Percentiles rank a stretch among this genome's conserved stretches.
These are phyloP conservation scores for Euphydryas editha DNA, from an alignment of 2,888 invertebrate species.

Conservation along the genomic window DNA sequence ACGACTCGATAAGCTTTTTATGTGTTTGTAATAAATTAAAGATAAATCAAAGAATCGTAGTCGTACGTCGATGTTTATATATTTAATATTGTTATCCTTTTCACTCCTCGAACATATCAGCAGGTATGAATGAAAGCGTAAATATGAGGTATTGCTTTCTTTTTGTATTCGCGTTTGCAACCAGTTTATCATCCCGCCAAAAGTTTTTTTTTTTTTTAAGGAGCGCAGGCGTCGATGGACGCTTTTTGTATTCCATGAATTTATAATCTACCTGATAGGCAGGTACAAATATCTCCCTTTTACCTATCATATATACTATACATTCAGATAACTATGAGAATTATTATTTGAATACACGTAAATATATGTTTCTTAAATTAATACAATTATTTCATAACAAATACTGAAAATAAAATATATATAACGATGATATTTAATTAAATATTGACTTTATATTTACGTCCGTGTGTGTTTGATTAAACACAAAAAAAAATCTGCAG, in stretches of 20 bases:
- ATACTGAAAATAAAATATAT: no score
- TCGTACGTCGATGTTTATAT: constrained; percentile 4
- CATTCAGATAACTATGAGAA: neutral
- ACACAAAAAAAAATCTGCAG: no score
- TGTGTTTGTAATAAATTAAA: constrained; percentile 19
- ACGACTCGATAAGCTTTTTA: constrained; percentile 14
- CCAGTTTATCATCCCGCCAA: constrained; percentile 77
- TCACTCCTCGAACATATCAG: constrained; percentile 39
- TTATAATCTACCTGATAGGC: constrained; percentile 51
- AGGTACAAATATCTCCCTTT: constrained; percentile 14
- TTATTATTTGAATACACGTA: neutral
- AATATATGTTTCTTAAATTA: neutral
- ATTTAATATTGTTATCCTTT: constrained; percentile 33
- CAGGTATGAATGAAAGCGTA: constrained; percentile 50
- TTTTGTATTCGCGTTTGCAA: constrained; percentile 53
- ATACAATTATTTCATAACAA: no score
- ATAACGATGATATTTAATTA: no score
- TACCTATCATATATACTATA: neutral
- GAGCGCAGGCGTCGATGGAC: constrained; percentile 71
- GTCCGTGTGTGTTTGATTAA: no score
- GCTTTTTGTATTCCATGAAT: constrained; percentile 67
- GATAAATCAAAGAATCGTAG: constrained; percentile 16
- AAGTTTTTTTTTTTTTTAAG: constrained; percentile 62
- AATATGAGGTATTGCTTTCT: constrained; percentile 58
- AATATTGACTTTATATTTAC: no score